Conservation (phyloP, 1,140 invertebrate species). For the Drosophila obscura region DNA sequence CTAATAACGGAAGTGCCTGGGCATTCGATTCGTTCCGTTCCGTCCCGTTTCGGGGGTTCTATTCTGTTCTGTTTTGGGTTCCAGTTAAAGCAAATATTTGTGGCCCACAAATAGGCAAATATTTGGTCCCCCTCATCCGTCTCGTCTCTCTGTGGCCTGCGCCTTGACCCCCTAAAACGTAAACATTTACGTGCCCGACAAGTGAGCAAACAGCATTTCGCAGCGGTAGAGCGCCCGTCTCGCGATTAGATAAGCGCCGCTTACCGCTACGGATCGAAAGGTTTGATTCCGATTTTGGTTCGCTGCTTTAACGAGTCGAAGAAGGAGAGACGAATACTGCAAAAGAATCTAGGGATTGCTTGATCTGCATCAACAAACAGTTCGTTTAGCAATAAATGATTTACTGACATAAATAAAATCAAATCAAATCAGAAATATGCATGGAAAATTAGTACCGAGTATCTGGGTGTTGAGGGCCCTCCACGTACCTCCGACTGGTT, state of each 20-base stretch:
- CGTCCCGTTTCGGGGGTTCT: not conserved
- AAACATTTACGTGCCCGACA: constrained; percentile 9
- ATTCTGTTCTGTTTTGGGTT: constrained; percentile 1
- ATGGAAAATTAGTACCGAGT: too few species aligned
- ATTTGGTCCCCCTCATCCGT: constrained; percentile 13
- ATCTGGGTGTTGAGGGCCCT: too few species aligned
- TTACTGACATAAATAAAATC: too few species aligned
- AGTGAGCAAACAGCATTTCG: constrained; percentile 23
- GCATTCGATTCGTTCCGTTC: constrained; percentile 18
- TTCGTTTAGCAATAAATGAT: too few species aligned
- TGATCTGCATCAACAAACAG: too few species aligned
- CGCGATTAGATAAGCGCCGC: constrained; percentile 56
- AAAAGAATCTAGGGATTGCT: not conserved
- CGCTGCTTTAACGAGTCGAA: not conserved
- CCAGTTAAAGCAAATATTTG: constrained; percentile 64
- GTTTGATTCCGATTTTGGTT: too few species aligned
- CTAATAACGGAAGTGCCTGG: constrained; percentile 70
- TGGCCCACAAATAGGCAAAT: constrained; percentile 65
- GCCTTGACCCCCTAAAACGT: not conserved
- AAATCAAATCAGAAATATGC: too few species aligned
- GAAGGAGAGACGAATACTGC: not conserved
- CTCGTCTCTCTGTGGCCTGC: too few species aligned
- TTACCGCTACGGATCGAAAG: not conserved
- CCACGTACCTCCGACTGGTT: too few species aligned
- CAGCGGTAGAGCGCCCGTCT: not conserved